These are phyloP conservation scores for Lymantria dispar DNA, from an alignment of 2,888 invertebrate genomes.

Conservation along the genomic window DNA sequence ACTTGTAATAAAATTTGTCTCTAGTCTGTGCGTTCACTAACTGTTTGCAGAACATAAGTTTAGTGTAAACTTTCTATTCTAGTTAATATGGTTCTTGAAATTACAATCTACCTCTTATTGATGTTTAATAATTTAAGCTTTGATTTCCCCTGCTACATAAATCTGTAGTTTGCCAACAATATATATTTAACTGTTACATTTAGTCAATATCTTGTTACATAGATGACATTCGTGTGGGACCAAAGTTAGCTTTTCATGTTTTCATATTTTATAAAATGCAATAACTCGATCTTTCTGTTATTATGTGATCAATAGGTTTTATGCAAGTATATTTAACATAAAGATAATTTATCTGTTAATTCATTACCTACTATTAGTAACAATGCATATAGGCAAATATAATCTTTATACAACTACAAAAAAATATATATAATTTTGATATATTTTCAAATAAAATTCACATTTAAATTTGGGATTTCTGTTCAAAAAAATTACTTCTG, in stretches of 20 bases:
- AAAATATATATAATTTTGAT: not conserved
- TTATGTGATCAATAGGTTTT: constrained; percentile 26
- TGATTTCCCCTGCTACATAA: constrained; percentile 44
- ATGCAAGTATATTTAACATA: constrained; percentile 6
- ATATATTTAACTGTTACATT: constrained; percentile 38
- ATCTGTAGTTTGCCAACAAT: constrained; percentile 35
- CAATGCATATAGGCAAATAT: not conserved
- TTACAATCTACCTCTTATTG: constrained; percentile 78
- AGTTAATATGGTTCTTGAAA: constrained; percentile 69
- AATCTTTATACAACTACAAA: not conserved
- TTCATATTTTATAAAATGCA: constrained; percentile 42
- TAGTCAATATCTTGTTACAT: constrained; percentile 36
- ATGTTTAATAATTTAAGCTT: constrained; percentile 57
- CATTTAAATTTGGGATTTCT: constrained; percentile 4
- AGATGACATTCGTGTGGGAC: constrained; percentile 46
- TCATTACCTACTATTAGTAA: not conserved
- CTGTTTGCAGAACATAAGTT: constrained; percentile 49
- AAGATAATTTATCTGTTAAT: not conserved
- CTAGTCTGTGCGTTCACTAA: constrained; percentile 55
- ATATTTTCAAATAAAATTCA: constrained; percentile 7
- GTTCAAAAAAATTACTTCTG: constrained; percentile 32
- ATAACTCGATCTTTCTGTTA: constrained; percentile 40
- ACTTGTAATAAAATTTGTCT: constrained; percentile 52
- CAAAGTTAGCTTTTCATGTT: constrained; percentile 53
- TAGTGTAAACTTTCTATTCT: constrained; percentile 57